Conservation (phyloP, 2,888 invertebrate species). For the Diarsia dahlii region DNA sequence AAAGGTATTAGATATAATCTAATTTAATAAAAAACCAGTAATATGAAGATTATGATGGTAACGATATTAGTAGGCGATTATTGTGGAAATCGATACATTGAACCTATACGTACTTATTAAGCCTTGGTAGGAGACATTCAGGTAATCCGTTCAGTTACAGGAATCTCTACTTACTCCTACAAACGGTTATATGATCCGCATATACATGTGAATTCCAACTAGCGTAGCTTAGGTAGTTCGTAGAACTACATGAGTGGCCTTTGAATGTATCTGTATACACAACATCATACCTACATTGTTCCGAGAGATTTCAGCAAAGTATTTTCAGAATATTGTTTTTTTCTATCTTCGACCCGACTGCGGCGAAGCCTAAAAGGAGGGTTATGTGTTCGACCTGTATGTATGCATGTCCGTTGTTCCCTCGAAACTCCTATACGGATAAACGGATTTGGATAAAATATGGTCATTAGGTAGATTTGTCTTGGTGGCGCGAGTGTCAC, state of each 20-base stretch:
- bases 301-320: neutral
- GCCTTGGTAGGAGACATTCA: neutral
- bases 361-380: no score
- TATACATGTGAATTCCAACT: neutral
- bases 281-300: neutral
- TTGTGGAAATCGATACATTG: neutral
- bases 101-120: neutral
- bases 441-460: no score
- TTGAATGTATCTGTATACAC: neutral
- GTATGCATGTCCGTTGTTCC: no score
- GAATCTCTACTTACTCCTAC: conserved; percentile 11
- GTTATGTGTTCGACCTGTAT: no score
- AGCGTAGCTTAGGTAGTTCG: neutral
- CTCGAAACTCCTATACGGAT: no score
- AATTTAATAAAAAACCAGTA: no score
- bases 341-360: neutral
- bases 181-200: conserved; percentile 5
- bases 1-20: no score
- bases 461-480: no score
- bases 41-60: no score
- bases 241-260: neutral
- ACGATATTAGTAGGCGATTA: neutral
- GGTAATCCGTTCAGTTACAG: conserved; percentile 22
- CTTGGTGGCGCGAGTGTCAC: no score
- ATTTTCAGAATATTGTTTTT: neutral